Evolutionary conservation across 2,797 vertebrate species (phyloP), one percentile per base, ranked within the genome.

Genomic region (Muraenolepis orangiensis): DNA sequence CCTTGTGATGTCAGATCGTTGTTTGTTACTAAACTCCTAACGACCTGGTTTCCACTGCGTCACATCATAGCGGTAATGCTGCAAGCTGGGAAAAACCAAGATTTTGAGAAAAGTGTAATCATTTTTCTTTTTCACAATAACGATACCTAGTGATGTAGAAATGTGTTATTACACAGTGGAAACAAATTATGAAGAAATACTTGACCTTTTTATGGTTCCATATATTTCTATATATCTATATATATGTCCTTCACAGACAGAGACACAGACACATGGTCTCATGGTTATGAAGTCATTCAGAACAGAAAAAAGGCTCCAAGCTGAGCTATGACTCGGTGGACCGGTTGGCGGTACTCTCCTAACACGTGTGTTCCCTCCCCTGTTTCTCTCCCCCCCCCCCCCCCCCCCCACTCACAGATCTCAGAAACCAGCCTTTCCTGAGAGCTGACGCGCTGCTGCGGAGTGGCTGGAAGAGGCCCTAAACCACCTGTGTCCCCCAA

Each of bases 381-480:
- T 86, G 85, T 91, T 79, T 90, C 87, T 77, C 84, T 81, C 85
- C 85, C 87, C 78, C 83, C 80, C 85, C 79, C 90, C 82, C 91
- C 84, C 87, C 73, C 86, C 85, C 77, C 87, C 86, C 83, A 87
- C 90, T 93, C 92, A 84, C 92, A 95, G 95, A 95, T 93, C 95
- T 95, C 81, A 91, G 95, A 89, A 95, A 86, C 90, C 95, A 95
- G 93, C 95, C 95, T 84, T 95, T 93, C 93, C 93, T 94, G 89
- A 93, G 94, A 91, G 93, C 93, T 80, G 95, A 95, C 38, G 94
- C 95, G 66, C 89, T 95, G 88, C 94, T 95, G 88, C 94, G 95
- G 87, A 93, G 92, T 74, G 94, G 94, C 88, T 95, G 94, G 94
- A 94, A 94, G 86, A 92, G 94, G 91, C 92, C 92, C 81, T 93